Evolutionary conservation across 2,113 vertebrate species (phyloP), one percentile per base, ranked within the genome.

Genomic region (Rhizomys pruinosus): DNA sequence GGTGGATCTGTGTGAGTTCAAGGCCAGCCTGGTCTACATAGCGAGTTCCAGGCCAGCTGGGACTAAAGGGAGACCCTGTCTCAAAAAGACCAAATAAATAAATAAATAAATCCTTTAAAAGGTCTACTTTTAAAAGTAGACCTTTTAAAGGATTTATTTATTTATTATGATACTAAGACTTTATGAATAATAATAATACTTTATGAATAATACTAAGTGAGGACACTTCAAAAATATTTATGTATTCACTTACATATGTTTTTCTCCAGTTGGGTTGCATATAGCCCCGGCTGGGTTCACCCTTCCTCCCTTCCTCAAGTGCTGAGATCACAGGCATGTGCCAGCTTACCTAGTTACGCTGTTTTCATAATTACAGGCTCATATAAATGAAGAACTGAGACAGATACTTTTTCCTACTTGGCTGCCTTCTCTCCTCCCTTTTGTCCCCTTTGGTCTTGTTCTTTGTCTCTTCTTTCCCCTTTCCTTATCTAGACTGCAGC

Each of bases 301-400:
- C 81, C 42, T 34, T 17, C 81, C 42, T 23, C 19, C 17, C 37
- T 27, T n/a, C 20, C 29, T 22, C 3, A 23, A 84, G 42, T 47
- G 42, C 81, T 8, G 2, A 19, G 11, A 25, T 32, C 34, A 13
- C 12, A 47, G 29, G 29, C 19, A 19, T 44, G 59, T 22, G 37
- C 39, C 19, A 42, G 9, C 25, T 7, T 9, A 81, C 25, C 47
- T 2, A 1, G 29, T 44, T 44, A n/a, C 23, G 22, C 57, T 81
- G 42, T 71, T 92, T 92, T 96, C 74, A 22, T 93, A 71, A 82
- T 85, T 74, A 55, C 63, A 89, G 78, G 42, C 59, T 86, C 77
- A 23, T 47, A 7, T 68, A 20, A 27, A 79, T 16, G 34, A 57
- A 73, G 17, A 61, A 5, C 20, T 76, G 55, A 29, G 22, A 8